Evolutionary conservation across 2,888 invertebrate species (phyloP), one percentile per base, ranked within the genome.

Genomic region (Andrena minutula): DNA sequence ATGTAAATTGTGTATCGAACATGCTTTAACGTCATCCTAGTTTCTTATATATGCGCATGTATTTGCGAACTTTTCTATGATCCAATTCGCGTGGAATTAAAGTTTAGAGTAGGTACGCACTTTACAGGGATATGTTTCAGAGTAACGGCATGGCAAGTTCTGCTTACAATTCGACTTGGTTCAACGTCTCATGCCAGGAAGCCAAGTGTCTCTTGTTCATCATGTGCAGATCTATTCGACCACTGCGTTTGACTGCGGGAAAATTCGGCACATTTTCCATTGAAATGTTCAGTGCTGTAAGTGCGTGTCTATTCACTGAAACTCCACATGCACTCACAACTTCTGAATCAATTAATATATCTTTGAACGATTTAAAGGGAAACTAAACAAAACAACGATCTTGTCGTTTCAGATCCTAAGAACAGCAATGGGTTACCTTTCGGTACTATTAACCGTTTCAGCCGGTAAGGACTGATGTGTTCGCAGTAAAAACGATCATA

Each of bases 191-290:
- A 5, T 60, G 85, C 0, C 16, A 20, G 8, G 77, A 89, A 12
- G 80, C 88, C 1, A 88, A 35, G 70, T 65, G 71, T 10, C 75
- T 91, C 2, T 60, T 90, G 5, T 79, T 90, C 8, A 73, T 90
- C 12, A 83, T 89, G 61, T 5, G 68, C 10, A 85, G 88, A 66
- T 82, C 86, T 1, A 68, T 76, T 12, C 79, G 70, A n/a, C 91
- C 91, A 2, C 79, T 91, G 8, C 68, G 84, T 41, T 73, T 92
- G 16, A 90, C 89, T 0, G 92, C 91, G 1, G 91, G 90, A 8
- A 92, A 91, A 85, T 91, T 92, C 68, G 72, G 83, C 28, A 76
- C 60, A 0, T 89, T 92, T 58, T 91, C 89, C 0, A 84, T 90
- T 69, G 81, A 88, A 79, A 71, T 89, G 41, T 92, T 90, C 53